Evolutionary conservation across 1,140 invertebrate genomes (phyloP), one percentile per base, ranked within the genome.

Genomic region (Dermatophagoides farinae): DNA sequence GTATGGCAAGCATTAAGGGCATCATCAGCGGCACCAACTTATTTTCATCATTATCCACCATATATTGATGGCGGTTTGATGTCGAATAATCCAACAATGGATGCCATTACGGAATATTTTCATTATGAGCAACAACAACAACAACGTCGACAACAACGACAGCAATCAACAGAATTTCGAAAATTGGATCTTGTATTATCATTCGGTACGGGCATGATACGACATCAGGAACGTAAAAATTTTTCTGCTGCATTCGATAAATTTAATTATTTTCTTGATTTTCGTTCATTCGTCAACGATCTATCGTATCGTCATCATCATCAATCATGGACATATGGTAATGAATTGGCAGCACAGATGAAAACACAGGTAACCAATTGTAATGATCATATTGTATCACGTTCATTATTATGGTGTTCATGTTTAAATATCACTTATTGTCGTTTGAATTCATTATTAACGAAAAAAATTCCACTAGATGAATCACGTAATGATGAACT

Each of bases 21-120:
- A n/a, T 88, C 85, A 18, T 91, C 91, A 6, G 91, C 92, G 0
- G 92, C 92, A 22, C 92, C 92, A 0, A 89, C 89, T 0, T 97
- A 91, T 74, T 97, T 97, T 69, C 77, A 79, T 59, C 78, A 84
- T 0, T 85, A 83, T 69, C 84, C 82, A 22, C 73, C 80, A 57
- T 96, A 85, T 69, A 70, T 97, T 22, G 93, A 97, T 71, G 93
- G 92, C n/a, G 93, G 93, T 16, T 72, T 98, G 6, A 90, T 96
- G 60, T 81, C 91, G 0, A 98, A 98, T 70, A 97, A 97, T 71
- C 93, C 93, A 0, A 95, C 92, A 0, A 70, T 97, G 44, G 92
- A 97, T 71, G 81, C 87, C 0, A 73, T 97, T 49, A 90, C 91
- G 0, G 93, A 97, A 73, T 83, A 97, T 41, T 79, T 87, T 39